Evolutionary conservation across 2,888 invertebrate genomes (phyloP), one percentile per base, ranked within the genome.

Genomic region (Andricus quercusramuli): DNA sequence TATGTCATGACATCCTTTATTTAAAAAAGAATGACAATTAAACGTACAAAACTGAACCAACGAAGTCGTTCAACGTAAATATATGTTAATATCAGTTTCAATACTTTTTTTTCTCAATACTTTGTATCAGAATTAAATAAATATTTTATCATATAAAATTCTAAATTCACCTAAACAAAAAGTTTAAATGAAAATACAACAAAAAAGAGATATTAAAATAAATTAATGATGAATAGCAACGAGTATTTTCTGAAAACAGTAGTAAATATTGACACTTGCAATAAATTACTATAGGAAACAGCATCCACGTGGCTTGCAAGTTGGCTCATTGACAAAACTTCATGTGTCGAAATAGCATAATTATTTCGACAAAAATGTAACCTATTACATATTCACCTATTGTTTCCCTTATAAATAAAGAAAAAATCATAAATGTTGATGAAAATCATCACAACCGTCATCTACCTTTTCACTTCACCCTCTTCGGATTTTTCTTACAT

Each of bases 201-300:
- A 2, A 56, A 56, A 56, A 56, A 56, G 11, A 11, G 56, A n/a
- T n/a, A 2, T n/a, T 56, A 11, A 56, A 56, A 56, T n/a, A 11
- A n/a, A 56, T 9, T n/a, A 56, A n/a, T n/a, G 9, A 8, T 56
- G 9, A n/a, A n/a, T 56, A n/a, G 9, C 9, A 2, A 51, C 8
- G 2, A 56, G 20, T 9, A 56, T 3, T 56, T 59, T 59, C n/a
- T 1, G 22, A 22, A 22, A 59, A 22, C 22, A 22, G 11, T 22
- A 59, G 56, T 56, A n/a, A 56, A 15, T n/a, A 56, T 56, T 56
- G 47, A 47, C 1, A 47, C 47, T 47, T 17, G 47, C n/a, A 56
- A 56, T 56, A 56, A 56, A n/a, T n/a, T 56, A 56, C n/a, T n/a
- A n/a, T n/a, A 56, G 56, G n/a, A 56, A 56, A n/a, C 56, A 56